These are phyloP conservation scores for Vesta saturnalis DNA, from an alignment of 2,888 invertebrate genomes.

Conservation along the genomic window DNA sequence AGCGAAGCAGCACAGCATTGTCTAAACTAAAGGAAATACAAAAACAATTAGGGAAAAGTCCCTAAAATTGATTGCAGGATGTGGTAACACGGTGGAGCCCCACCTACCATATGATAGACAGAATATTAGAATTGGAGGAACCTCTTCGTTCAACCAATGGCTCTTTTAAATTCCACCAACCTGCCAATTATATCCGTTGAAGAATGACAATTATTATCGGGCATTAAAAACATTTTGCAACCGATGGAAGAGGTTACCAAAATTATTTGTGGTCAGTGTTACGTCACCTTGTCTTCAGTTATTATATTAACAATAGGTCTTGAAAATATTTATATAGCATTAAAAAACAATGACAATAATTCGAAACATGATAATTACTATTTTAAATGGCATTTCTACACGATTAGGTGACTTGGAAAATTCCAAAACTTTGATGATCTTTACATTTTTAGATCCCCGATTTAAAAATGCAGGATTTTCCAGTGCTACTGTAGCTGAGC, in stretches of 20 bases:
- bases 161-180: conserved; percentile 20
- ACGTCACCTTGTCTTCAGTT: conserved; percentile 25
- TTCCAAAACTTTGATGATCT: conserved; percentile 16
- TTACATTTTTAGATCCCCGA: conserved; percentile 30
- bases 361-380: not conserved
- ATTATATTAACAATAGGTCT: conserved; percentile 16
- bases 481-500: not conserved
- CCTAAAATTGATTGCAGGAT: conserved; percentile 29
- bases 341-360: not conserved
- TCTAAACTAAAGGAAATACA: conserved; percentile 18
- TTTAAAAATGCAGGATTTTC: too few relatives aligned
- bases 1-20: conserved; percentile 34
- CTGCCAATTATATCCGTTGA: conserved; percentile 10
- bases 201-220: conserved; percentile 22
- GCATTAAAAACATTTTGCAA: conserved; percentile 20
- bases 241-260: conserved; percentile 19
- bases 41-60: conserved; percentile 23
- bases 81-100: conserved; percentile 34
- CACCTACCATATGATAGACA: conserved; percentile 32
- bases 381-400: not conserved
- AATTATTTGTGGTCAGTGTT: conserved; percentile 21
- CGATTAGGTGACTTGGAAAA: conserved; percentile 20
- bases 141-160: conserved; percentile 29
- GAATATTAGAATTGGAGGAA: conserved; percentile 25
- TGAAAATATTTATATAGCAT: not conserved